Conservation (phyloP, 2,113 vertebrate species). For the Mastomys coucha region DNA sequence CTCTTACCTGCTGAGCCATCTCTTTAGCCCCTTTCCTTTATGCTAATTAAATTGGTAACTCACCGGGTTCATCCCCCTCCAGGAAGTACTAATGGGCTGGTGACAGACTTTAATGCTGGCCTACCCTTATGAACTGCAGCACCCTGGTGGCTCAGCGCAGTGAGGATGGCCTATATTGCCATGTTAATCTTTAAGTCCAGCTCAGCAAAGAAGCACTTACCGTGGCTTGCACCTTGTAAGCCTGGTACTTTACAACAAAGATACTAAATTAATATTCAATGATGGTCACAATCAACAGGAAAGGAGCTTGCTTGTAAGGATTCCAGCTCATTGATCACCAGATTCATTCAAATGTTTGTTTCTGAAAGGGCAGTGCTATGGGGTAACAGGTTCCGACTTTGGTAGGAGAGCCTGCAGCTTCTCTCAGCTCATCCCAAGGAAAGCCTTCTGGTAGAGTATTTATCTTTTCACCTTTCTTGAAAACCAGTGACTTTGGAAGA, state of each 20-base stretch:
- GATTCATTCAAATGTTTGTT: no score
- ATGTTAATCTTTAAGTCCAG: background rate
- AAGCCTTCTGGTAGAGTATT: background rate
- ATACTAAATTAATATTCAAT: background rate
- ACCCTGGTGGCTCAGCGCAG: background rate
- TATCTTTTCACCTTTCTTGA: background rate
- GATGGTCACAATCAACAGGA: background rate
- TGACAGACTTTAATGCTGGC: background rate
- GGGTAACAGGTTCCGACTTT: background rate
- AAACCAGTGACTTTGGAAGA: constrained; percentile 22
- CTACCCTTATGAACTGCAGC: background rate
- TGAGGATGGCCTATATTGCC: background rate
- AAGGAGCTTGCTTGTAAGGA: background rate
- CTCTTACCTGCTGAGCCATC: no score
- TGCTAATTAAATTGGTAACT: background rate
- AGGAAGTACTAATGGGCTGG: background rate
- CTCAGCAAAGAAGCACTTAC: background rate
- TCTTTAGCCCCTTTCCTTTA: no score
- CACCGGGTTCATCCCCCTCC: background rate
- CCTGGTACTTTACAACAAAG: no score
- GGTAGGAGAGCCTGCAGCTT: background rate
- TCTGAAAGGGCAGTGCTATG: background rate
- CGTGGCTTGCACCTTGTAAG: background rate
- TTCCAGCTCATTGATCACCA: no score
- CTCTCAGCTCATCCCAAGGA: background rate